Evolutionary conservation across 1,140 invertebrate genomes (phyloP), one percentile per base, ranked within the genome.

Genomic region (Plutomurus gul): DNA sequence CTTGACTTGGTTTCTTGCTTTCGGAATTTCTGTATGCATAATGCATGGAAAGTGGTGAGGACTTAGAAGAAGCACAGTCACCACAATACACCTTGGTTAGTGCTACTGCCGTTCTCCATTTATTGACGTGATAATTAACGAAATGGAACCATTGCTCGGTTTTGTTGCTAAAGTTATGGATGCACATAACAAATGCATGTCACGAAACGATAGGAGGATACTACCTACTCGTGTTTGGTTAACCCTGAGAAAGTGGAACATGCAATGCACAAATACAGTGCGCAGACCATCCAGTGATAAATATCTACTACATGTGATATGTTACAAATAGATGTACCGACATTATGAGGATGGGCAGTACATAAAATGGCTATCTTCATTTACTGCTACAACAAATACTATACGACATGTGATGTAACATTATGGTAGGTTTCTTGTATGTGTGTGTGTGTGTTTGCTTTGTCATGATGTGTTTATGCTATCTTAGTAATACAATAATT

Each of bases 91-190:
- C n/a, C n/a, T n/a, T n/a, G n/a, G 39, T 43, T 43, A 1, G 10
- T 13, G n/a, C 39, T n/a, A 16, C 56, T n/a, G 11, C 72, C 18
- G 25, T 75, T 75, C 72, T 18, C 25, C 8, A 16, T 46, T 46
- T 75, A 75, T 18, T 75, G 72, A 75, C 36, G 72, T 75, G 72
- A 46, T 75, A 75, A 75, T 75, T 75, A 75, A 22, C 16, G 43
- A 49, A 75, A 75, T 22, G 72, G 72, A 65, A 65, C 56, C 36
- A 16, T 65, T 16, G 18, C 56, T 65, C 36, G 27, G 56, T 36
- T 10, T 20, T 3, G 13, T 56, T 25, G 16, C 27, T 30, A 6
- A n/a, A 4, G 4, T 60, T 56, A 27, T 56, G 25, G 10, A 27
- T 5, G n/a, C n/a, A 16, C 25, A 60, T 30, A 60, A 60, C 22